A percentile compares a stretch with the other conserved stretches of the same genome.
Conservation (phyloP, 2,888 invertebrate genomes). For the Watsonalla binaria region DNA sequence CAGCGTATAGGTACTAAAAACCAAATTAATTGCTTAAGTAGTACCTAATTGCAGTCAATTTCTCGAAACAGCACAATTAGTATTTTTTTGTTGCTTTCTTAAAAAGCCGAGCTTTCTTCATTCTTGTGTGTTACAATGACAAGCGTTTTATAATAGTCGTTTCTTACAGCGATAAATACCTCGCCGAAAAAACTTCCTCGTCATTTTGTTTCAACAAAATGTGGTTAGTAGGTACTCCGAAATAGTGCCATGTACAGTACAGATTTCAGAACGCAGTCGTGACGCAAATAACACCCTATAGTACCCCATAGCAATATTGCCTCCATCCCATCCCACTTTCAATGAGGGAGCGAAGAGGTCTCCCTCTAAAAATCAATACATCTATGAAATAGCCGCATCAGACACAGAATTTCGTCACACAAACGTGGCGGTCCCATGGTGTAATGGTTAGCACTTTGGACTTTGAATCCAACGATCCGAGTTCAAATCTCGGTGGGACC, state of each 20-base stretch:
- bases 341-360: neutral
- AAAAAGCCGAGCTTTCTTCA: conserved; percentile 21
- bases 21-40: too few relatives aligned
- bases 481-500: conserved; percentile 69
- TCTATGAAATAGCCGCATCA: neutral
- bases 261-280: neutral
- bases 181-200: conserved; percentile 37
- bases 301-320: neutral
- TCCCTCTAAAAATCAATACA: neutral
- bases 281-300: conserved; percentile 6
- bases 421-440: conserved; percentile 55
- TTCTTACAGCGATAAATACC: conserved; percentile 45
- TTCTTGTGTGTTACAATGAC: conserved; percentile 43
- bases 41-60: too few relatives aligned
- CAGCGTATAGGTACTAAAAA: too few relatives aligned
- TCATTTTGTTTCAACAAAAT: conserved; percentile 49
- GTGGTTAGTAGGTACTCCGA: conserved; percentile 17
- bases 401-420: conserved; percentile 5
- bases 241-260: conserved; percentile 10
- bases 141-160: conserved; percentile 48
- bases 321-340: neutral
- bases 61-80: too few relatives aligned
- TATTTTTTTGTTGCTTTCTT: neutral
- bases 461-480: conserved; percentile 71
- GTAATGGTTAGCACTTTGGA: conserved; percentile 76